phyloP scores from a whole-genome alignment of 1,140 invertebrate genomes.

The Pentalonia nigronervosa region DNA sequence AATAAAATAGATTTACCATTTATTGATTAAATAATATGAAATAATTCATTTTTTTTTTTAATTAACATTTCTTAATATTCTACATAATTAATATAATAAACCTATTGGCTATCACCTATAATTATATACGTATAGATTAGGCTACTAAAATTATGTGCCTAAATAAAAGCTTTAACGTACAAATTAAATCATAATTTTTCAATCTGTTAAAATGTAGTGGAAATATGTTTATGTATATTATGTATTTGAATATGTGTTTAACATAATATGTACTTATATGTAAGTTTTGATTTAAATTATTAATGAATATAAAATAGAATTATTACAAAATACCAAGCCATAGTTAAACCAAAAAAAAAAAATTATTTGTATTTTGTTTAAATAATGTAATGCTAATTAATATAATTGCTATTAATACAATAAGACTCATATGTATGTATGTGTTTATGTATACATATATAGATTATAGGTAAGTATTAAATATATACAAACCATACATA shows the following conservation, averaged over 20 bases:
- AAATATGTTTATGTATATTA: background rate
- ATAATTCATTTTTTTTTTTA: too few relatives aligned
- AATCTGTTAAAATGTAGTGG: background rate
- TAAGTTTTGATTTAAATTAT: background rate
- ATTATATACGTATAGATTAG: background rate
- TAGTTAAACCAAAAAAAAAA: background rate
- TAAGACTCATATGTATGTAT: background rate
- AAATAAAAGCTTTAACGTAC: background rate
- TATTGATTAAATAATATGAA: too few relatives aligned
- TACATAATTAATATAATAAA: too few relatives aligned
- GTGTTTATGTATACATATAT: too few relatives aligned
- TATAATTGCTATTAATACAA: background rate
- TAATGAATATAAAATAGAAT: background rate
- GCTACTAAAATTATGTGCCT: background rate
- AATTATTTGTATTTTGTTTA: background rate
- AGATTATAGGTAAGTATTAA: background rate
- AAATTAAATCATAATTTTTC: background rate
- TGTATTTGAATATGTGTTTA: background rate
- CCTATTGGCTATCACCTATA: background rate
- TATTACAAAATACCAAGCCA: background rate
- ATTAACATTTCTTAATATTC: too few relatives aligned
- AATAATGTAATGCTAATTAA: background rate
- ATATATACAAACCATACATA: background rate
- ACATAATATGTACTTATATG: background rate
- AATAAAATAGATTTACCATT: too few relatives aligned